Evolutionary conservation across 2,797 vertebrate species (phyloP).

Genomic region (Acrossocheilus wenchowensis): DNA sequence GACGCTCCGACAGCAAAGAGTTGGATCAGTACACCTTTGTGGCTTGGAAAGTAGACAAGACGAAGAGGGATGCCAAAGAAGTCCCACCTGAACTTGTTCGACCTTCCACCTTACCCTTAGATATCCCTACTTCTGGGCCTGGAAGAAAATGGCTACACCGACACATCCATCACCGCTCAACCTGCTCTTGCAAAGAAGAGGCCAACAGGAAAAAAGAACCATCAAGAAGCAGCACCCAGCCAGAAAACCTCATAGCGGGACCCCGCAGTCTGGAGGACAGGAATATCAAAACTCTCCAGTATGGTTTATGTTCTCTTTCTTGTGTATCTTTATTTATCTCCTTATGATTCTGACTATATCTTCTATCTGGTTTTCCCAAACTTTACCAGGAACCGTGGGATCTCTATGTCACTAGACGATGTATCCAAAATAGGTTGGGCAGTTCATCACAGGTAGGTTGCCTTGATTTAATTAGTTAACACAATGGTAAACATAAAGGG

Average conservation of each 20-base stretch:
- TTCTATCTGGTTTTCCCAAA: not conserved
- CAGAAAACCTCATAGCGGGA: slow-evolving; percentile 61
- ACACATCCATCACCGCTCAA: slow-evolving; percentile 73
- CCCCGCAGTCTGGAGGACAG: slow-evolving; percentile 59
- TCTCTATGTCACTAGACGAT: slow-evolving; percentile 72
- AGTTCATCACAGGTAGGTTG: slow-evolving; percentile 30
- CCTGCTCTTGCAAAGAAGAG: slow-evolving; percentile 78
- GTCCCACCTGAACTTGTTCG: slow-evolving; percentile 68
- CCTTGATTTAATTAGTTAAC: not conserved
- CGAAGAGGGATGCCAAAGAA: slow-evolving; percentile 57
- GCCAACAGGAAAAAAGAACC: slow-evolving; percentile 72
- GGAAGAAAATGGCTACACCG: slow-evolving; percentile 67
- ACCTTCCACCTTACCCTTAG: slow-evolving; percentile 81
- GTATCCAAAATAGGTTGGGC: slow-evolving; percentile 62
- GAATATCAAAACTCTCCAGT: slow-evolving; percentile 67
- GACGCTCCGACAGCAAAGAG: slow-evolving; percentile 76
- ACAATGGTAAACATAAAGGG: not conserved
- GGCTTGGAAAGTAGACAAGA: slow-evolving; percentile 69
- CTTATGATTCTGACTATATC: not conserved
- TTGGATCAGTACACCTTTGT: slow-evolving; percentile 78
- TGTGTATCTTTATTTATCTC: not conserved
- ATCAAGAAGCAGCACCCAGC: slow-evolving; percentile 58
- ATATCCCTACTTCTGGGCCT: not conserved
- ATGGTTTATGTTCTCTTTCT: slow-evolving; percentile 53
- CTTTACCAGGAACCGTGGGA: slow-evolving; percentile 69